Conservation (phyloP, 2,888 invertebrate genomes). For the Ceriagrion tenellum region DNA sequence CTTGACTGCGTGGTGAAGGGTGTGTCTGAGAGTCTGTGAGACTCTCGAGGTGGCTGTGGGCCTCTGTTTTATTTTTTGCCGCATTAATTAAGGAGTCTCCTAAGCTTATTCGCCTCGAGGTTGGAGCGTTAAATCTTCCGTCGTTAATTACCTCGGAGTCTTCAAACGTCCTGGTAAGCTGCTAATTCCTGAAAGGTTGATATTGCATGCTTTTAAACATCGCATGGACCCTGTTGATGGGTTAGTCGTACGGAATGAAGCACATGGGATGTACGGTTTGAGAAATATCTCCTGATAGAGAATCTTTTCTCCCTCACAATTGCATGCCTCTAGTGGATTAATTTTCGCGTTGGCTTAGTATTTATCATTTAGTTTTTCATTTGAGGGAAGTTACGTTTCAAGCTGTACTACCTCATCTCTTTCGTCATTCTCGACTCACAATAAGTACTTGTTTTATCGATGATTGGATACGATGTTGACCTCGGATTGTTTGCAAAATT, state of each 20-base stretch:
- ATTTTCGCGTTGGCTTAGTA: background rate
- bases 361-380: background rate
- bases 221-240: background rate
- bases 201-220: background rate
- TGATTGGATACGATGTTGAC: background rate
- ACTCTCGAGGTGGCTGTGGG: background rate
- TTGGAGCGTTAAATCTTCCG: background rate
- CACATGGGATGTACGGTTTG: background rate
- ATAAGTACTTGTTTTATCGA: background rate
- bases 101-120: background rate
- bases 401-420: background rate
- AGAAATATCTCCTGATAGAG: background rate
- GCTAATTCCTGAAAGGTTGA: background rate
- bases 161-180: background rate
- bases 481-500: background rate
- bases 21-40: conserved; percentile 18
- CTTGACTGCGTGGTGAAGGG: conserved; percentile 15
- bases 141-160: background rate
- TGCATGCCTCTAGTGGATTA: background rate
- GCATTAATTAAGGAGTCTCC: background rate
- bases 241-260: background rate
- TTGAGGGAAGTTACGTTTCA: background rate
- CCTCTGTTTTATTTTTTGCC: background rate
- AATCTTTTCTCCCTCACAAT: background rate
- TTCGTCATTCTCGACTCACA: background rate